Evolutionary conservation across 2,113 vertebrate genomes (phyloP).

Genomic region (Cyanocitta stelleri): DNA sequence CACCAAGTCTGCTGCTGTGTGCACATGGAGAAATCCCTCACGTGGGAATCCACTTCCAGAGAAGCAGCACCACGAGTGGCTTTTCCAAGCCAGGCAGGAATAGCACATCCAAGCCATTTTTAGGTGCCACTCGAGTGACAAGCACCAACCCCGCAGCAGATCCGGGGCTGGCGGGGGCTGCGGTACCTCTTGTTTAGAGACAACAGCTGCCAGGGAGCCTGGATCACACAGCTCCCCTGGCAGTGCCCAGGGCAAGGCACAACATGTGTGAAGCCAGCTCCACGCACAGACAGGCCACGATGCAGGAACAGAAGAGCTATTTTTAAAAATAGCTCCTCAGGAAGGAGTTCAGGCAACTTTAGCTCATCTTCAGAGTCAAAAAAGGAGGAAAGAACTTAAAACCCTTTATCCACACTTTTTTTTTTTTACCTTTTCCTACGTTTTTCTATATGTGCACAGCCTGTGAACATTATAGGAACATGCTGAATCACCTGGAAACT

Average conservation of each 20-base stretch:
- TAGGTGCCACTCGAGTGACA: background rate
- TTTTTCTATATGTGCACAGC: background rate
- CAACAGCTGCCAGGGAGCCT: background rate
- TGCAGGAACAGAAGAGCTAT: background rate
- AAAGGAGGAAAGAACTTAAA: background rate
- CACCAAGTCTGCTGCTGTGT: accelerated
- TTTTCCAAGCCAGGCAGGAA: background rate
- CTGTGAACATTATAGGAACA: background rate
- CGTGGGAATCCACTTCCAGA: accelerated
- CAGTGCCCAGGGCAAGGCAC: background rate
- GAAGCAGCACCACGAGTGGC: background rate
- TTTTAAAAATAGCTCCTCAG: background rate
- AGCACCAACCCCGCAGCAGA: background rate
- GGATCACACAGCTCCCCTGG: background rate
- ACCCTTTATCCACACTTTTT: too few relatives aligned
- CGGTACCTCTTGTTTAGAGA: accelerated
- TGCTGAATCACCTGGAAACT: background rate
- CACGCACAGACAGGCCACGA: background rate
- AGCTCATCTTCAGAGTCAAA: background rate
- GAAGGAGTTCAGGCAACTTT: background rate
- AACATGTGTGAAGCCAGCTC: accelerated
- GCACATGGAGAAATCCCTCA: background rate
- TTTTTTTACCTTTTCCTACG: background rate
- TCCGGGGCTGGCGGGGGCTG: background rate
- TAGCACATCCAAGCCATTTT: accelerated